Evolutionary conservation across 1,140 invertebrate genomes (phyloP), one percentile per base, ranked within the genome.

Genomic region (Meloidogyne chitwoodi): DNA sequence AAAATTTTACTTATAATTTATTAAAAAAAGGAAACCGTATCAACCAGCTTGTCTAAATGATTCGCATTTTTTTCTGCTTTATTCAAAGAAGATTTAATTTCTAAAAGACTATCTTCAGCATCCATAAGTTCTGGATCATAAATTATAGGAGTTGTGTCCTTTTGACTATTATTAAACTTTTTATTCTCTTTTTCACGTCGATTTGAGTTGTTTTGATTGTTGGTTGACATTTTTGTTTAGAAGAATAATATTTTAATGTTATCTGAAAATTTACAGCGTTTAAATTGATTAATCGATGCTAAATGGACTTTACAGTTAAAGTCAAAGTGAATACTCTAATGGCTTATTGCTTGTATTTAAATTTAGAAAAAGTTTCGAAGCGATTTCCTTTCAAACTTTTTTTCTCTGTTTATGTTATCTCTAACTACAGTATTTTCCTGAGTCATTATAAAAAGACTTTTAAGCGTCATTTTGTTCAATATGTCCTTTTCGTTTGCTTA

Each of bases 51-150:
- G 14, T 73, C 71, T 14, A 48, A 34, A 12, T n/a, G 19, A 31
- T 63, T 22, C 22, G 34, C 56, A 63, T 73, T 73, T 12, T 73
- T 73, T 19, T 63, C 71, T 24, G 64, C 24, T n/a, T 73, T 73
- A 24, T 10, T 2, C 8, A 63, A 64, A 0, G 11, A 14, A 10
- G 41, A 27, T 64, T n/a, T 73, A 29, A 65, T 24, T 26, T 72
- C 69, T 16, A 72, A 27, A n/a, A 73, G n/a, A 31, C 48, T 73
- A 22, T 73, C 71, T 31, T 73, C 71, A n/a, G 71, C 71, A 38
- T 73, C 71, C 71, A 73, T 73, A 73, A 73, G 64, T 73, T 73
- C 71, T 8, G 71, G 71, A 12, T 61, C 48, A 73, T 67, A 67
- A 31, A 67, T 16, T 67, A 41, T 12, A 6, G 65, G 38, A 1